Base-by-base conservation (phyloP, 2,888 invertebrate genomes). In the Sarcophaga caerulescens region DNA sequence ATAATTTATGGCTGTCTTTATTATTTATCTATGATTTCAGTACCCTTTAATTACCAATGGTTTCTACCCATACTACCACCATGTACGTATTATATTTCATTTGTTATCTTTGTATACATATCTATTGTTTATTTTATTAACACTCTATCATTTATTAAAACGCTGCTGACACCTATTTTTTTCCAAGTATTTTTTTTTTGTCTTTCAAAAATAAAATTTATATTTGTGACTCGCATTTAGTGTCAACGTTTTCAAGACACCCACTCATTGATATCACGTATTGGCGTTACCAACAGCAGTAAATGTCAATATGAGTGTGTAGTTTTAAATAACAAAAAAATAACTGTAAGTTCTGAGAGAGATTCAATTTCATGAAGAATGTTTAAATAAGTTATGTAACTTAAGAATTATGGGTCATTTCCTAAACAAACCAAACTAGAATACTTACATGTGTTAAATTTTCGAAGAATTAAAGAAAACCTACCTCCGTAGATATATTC, bases 81-180 rank as follows among this genome's bases (percentile, higher is more conserved):
- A 52, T 17, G 4, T 47, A 14, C 47, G 45, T 19, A 68, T n/a
- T 11, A 59, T 52, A 59, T 68, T 62, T 47, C 60, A 63, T 69
- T 25, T 63, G 19, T 60, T 19, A 25, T 68, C 45, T 63, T 73
- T 81, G 19, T 76, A 17, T 62, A 17, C 2, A 11, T 6, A 71
- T 75, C 59, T 82, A 66, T 82, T 66, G 65, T 77, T 77, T 45
- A n/a, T 60, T 66, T 77, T 57, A 47, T 62, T 35, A 45, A 71
- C 35, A 12, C 35, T 76, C 77, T 69, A 65, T 81, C 69, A 83
- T 80, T 81, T 77, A 80, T 80, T 68, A 73, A 57, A 73, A 74
- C 19, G 57, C 68, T 19, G 63, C 44, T 63, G 66, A 63, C 83
- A 80, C 73, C 76, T 80, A 69, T 83, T 82, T 74, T 81, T 74